Conservation (phyloP, 2,797 vertebrate species). For the Sylvilagus floridanus region DNA sequence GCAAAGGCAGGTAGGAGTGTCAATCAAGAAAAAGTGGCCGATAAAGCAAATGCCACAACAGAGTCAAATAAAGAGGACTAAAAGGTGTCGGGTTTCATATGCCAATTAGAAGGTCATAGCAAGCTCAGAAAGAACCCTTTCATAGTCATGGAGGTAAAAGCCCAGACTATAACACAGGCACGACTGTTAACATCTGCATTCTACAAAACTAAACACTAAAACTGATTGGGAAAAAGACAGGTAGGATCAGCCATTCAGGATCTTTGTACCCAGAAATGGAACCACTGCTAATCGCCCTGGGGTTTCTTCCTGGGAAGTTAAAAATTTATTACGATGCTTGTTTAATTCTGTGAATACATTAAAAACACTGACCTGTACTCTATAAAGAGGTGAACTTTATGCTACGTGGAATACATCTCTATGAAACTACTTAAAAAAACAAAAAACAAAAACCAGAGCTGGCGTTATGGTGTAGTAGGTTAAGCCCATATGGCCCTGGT, state of each 20-base stretch:
- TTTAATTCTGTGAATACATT: background rate
- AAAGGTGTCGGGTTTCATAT: background rate
- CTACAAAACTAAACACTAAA: background rate
- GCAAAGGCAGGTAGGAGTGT: background rate
- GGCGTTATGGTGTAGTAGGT: too few species aligned
- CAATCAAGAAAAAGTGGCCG: background rate
- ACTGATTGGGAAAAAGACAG: background rate
- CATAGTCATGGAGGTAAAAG: background rate
- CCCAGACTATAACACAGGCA: background rate
- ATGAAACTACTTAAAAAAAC: background rate
- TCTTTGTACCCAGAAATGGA: background rate
- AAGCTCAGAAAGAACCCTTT: background rate
- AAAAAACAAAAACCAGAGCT: too few species aligned
- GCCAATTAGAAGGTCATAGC: background rate
- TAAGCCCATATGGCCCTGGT: too few species aligned
- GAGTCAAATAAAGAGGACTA: background rate
- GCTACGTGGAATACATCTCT: background rate
- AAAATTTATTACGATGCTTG: background rate
- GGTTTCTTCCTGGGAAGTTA: background rate
- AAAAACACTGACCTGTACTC: background rate
- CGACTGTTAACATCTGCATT: background rate
- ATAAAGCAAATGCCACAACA: background rate
- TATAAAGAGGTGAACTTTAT: constrained; percentile 46
- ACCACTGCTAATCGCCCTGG: background rate
- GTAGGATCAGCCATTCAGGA: background rate